Percentiles rank a stretch among this genome's conserved stretches.
These are phyloP conservation scores for Halocaridina rubra DNA, from an alignment of 2,888 invertebrate genomes.

Conservation along the genomic window DNA sequence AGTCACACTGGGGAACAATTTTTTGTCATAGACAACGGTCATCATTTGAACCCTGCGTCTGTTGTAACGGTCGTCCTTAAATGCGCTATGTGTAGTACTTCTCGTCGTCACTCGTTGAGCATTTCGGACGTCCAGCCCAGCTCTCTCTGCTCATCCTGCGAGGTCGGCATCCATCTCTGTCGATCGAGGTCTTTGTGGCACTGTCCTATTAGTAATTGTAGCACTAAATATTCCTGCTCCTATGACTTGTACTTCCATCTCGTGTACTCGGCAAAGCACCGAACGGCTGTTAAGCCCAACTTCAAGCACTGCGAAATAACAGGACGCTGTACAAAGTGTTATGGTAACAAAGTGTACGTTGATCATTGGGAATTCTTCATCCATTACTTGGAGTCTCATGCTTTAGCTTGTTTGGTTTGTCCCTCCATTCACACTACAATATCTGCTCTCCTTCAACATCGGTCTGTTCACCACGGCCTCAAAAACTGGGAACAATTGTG, in stretches of 20 bases:
- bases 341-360: neutral
- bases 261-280: conserved; percentile 37
- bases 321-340: conserved; percentile 26
- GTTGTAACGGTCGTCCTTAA: conserved; percentile 24
- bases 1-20: conserved; percentile 36
- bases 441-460: conserved; percentile 51
- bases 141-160: conserved; percentile 29
- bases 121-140: conserved; percentile 1
- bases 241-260: conserved; percentile 29
- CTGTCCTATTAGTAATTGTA: conserved; percentile 29
- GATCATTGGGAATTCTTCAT: conserved; percentile 38
- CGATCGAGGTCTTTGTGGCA: conserved; percentile 35
- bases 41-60: conserved; percentile 11
- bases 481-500: conserved; percentile 51
- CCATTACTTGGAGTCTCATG: conserved; percentile 52
- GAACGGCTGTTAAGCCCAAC: conserved; percentile 34
- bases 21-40: conserved; percentile 1
- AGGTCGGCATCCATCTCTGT: conserved; percentile 11
- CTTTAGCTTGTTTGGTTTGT: conserved; percentile 57
- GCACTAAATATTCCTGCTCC: neutral
- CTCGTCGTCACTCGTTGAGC: neutral
- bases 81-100: conserved; percentile 22
- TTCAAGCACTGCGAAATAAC: conserved; percentile 27
- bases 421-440: conserved; percentile 42
- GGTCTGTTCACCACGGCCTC: conserved; percentile 51